Evolutionary conservation across 2,888 invertebrate species (phyloP), one percentile per base, ranked within the genome.

Genomic region (Cremastinae sp.): DNA sequence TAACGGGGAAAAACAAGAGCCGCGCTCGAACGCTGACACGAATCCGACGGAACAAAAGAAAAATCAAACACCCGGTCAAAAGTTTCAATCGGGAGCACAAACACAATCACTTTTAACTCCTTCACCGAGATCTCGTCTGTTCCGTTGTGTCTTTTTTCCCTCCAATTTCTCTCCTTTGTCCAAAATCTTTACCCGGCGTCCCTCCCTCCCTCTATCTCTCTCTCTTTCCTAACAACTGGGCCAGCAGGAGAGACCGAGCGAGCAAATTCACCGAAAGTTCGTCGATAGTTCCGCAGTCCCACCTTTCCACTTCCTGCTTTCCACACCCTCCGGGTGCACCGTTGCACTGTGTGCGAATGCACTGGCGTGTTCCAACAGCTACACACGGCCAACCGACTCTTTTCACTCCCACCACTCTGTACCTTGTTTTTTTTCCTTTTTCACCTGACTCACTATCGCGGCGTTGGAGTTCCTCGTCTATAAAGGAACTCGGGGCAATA

Each of bases 251-350:
- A 78, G 74, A 79, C 71, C 71, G 77, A 75, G 72, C 68, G 62
- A 54, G 75, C 66, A 77, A 80, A 78, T 81, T 78, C 69, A 76
- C 76, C 76, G 59, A 76, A 76, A 76, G 76, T 76, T 76, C 76
- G 76, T 76, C 76, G 73, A 76, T 76, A 76, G 78, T 78, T 78
- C 74, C 78, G 78, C 74, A 74, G 75, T 75, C 78, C 74, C 75
- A 74, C 78, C 78, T 78, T 78, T 78, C 72, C 75, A 75, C 78
- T 75, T 75, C 71, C 72, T 75, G 75, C 72, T 64, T 75, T 75
- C 78, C 75, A 75, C 75, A 78, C 78, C 78, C 72, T 66, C 66
- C 59, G 49, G 64, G 53, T 69, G 73, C 76, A 76, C 76, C 59
- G 43, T 59, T 73, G 76, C 76, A 76, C 73, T 73, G 73, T 58